Percentiles rank a stretch among this genome's conserved stretches.
Conservation (phyloP, 1,140 invertebrate species). For the Propsilocerus akamusi region DNA sequence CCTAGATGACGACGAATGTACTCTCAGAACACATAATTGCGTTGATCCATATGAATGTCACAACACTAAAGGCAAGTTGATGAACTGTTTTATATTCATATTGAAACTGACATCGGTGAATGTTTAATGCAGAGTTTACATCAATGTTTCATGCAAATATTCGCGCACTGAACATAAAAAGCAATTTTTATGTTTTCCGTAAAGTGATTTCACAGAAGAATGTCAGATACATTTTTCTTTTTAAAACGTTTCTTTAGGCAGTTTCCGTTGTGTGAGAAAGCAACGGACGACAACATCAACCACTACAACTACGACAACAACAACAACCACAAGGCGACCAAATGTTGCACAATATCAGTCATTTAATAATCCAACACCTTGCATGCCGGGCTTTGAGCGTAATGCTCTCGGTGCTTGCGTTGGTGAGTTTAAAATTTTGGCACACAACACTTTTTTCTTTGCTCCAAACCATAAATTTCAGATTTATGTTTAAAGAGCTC, state of each 20-base stretch:
- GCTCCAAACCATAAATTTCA: not conserved
- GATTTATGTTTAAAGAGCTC: no score
- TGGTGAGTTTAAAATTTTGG: constrained; percentile 11
- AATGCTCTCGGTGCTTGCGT: constrained; percentile 18
- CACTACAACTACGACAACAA: constrained; percentile 11
- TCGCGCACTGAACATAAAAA: no score
- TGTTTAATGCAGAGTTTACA: no score
- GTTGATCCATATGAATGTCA: constrained; percentile 54
- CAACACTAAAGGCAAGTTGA: constrained; percentile 38
- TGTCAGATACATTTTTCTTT: no score
- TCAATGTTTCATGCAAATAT: no score
- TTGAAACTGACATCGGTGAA: no score
- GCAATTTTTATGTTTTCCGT: no score
- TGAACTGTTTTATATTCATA: not conserved
- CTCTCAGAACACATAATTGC: constrained; percentile 64
- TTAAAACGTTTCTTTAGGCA: no score
- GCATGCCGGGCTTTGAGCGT: constrained; percentile 15
- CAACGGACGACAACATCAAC: constrained; percentile 8
- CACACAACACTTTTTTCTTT: not conserved
- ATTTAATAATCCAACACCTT: no score
- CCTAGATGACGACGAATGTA: constrained; percentile 84
- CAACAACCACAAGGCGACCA: not conserved
- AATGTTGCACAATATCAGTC: not conserved
- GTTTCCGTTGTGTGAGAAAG: not conserved
- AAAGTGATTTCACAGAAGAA: no score